phyloP scores from a whole-genome alignment of 2,888 invertebrate species.

The Eustalomyia histrio region DNA sequence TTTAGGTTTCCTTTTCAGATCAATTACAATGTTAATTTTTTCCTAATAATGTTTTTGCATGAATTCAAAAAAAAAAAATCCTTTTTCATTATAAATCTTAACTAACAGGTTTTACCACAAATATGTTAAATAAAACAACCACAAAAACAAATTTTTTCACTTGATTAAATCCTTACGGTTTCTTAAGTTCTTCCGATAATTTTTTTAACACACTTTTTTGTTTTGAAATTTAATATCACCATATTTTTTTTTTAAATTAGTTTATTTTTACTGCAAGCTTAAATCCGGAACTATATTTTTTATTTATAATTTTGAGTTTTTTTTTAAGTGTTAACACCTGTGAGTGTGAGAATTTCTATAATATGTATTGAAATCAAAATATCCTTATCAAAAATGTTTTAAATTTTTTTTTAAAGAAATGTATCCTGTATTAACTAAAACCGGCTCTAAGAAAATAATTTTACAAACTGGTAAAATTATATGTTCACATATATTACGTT shows the following conservation, averaged over 20 bases:
- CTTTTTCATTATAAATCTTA: constrained; percentile 53
- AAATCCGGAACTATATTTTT: constrained; percentile 59
- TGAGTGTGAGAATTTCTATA: constrained; percentile 53
- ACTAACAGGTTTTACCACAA: constrained; percentile 72
- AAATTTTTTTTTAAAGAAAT: constrained; percentile 66
- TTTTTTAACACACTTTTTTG: constrained; percentile 59
- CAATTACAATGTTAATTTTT: constrained; percentile 76
- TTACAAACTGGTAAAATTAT: constrained; percentile 63
- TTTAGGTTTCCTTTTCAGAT: constrained; percentile 79
- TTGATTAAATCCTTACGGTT: constrained; percentile 66
- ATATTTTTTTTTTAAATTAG: constrained; percentile 16
- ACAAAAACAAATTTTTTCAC: constrained; percentile 67
- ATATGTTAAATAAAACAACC: constrained; percentile 73
- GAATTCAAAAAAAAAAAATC: constrained; percentile 24
- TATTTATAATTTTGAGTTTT: constrained; percentile 1
- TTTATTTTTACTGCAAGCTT: not conserved
- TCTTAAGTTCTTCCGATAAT: constrained; percentile 54
- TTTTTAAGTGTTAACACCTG: constrained; percentile 54
- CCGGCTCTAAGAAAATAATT: constrained; percentile 67
- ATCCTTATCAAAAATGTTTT: constrained; percentile 25
- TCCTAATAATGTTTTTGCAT: constrained; percentile 59
- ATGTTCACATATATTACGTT: constrained; percentile 59
- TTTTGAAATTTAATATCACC: constrained; percentile 62
- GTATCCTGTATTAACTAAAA: constrained; percentile 69
- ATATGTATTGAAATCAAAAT: constrained; percentile 35